Percentiles rank a stretch among this genome's conserved stretches.
phyloP scores from a whole-genome alignment of 2,113 vertebrate genomes.

The Piprites chloris region DNA sequence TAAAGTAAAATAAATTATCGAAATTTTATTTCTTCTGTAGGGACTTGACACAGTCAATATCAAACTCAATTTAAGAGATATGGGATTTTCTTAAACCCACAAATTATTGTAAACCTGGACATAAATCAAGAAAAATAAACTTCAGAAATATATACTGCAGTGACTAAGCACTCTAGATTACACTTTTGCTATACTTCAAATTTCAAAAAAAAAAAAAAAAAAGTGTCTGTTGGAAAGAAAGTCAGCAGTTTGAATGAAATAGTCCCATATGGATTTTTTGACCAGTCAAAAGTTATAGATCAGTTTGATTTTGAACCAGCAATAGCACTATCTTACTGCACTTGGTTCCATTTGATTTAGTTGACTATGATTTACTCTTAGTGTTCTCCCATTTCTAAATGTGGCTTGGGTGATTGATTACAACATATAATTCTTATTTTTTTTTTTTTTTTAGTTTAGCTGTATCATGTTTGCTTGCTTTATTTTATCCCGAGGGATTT shows the following conservation, averaged over 20 bases:
- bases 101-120: not conserved
- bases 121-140: not conserved
- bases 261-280: fast-evolving
- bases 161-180: not conserved
- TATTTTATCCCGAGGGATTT: not conserved
- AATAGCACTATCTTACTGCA: not conserved
- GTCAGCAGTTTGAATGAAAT: not conserved
- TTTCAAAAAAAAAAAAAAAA: not conserved
- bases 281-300: not conserved
- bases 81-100: not conserved
- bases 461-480: not conserved
- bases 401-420: not conserved
- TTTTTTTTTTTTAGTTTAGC: not conserved
- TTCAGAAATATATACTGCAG: not conserved
- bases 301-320: not conserved
- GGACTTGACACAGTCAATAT: not conserved
- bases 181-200: not conserved
- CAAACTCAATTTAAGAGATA: not conserved
- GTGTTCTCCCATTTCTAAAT: not conserved
- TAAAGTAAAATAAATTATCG: not conserved
- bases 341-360: not conserved
- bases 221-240: not conserved
- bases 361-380: slow-evolving; percentile 7
- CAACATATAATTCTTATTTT: not conserved
- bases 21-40: not conserved